Evolutionary conservation across 2,797 vertebrate genomes (phyloP).

Genomic region (Anguilla megastoma): DNA sequence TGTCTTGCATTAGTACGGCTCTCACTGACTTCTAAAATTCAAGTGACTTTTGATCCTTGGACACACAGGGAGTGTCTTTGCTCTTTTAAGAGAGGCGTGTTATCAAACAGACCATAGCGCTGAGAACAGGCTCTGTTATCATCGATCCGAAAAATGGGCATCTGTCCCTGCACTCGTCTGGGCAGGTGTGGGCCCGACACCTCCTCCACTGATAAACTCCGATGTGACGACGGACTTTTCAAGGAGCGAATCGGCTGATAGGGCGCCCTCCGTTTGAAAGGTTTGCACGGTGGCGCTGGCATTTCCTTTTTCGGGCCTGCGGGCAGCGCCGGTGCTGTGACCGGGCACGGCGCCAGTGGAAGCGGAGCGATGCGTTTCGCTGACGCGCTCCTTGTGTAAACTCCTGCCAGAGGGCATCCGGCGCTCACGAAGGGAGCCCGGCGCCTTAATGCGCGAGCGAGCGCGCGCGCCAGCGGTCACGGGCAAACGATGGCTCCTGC

Average conservation of each 20-base stretch:
- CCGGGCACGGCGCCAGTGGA: neutral
- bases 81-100: neutral
- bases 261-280: neutral
- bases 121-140: neutral
- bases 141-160: neutral
- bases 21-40: neutral
- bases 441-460: neutral
- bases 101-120: neutral
- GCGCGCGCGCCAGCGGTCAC: neutral
- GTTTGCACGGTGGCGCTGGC: neutral
- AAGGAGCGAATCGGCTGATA: neutral
- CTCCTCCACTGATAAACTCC: neutral
- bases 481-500: neutral
- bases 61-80: neutral
- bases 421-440: neutral
- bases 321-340: neutral
- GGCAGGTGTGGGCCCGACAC: neutral
- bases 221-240: neutral
- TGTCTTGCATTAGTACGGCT: neutral
- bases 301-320: constrained; percentile 7
- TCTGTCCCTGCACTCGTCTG: neutral
- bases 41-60: neutral
- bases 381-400: neutral
- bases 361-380: neutral
- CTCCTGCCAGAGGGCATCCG: neutral